phyloP scores from a whole-genome alignment of 2,888 invertebrate genomes.

The Mythimna ferrago region DNA sequence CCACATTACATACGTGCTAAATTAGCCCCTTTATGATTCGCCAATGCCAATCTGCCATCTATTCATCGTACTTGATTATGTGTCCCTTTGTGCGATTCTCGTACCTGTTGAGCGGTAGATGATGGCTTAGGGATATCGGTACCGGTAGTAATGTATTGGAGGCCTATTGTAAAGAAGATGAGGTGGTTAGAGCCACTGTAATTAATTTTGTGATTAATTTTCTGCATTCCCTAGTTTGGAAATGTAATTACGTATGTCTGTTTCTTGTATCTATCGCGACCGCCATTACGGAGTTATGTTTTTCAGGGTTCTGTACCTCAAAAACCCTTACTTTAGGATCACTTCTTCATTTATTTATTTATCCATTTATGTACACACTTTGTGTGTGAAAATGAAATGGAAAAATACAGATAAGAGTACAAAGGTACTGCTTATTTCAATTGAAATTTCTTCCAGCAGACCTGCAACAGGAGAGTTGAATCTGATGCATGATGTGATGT shows the following conservation, averaged over 20 bases:
- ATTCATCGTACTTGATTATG: constrained; percentile 31
- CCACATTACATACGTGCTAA: constrained; percentile 28
- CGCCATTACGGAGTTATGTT: background rate
- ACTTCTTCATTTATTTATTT: no score
- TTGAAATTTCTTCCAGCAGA: no score
- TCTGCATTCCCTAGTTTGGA: constrained; percentile 4
- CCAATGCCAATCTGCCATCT: background rate
- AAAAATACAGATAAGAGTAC: no score
- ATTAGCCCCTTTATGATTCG: constrained; percentile 35
- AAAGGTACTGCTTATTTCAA: no score
- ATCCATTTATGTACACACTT: no score
- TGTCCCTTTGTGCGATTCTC: constrained; percentile 22
- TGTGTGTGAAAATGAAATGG: no score
- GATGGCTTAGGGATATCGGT: background rate
- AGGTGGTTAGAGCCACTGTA: constrained; percentile 3
- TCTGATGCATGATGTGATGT: no score
- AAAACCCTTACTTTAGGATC: no score
- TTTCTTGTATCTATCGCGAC: background rate
- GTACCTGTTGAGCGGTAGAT: background rate
- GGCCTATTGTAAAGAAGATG: constrained; percentile 18
- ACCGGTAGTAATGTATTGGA: constrained; percentile 4
- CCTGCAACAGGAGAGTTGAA: no score
- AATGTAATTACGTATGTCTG: no score
- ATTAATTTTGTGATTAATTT: background rate
- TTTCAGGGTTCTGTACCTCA: background rate